Base-by-base conservation (phyloP, 2,113 vertebrate genomes). In the Tragulus kanchil region DNA sequence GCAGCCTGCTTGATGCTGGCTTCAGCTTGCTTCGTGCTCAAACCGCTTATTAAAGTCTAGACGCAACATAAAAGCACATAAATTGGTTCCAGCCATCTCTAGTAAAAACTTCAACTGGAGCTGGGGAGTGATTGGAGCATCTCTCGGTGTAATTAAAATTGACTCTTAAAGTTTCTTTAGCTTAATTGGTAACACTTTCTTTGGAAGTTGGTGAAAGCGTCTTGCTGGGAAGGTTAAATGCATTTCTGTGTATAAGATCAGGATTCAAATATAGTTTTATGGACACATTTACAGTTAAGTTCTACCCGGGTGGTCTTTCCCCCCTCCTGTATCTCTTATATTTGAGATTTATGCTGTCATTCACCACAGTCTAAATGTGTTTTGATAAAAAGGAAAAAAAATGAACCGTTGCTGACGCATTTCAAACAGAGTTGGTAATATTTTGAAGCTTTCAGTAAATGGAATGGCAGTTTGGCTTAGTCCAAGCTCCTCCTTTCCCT, bases 21-120 rank as follows among this genome's bases (percentile, higher is more conserved):
- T 98, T 96, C 95, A 95, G 98, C 98, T 96, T 98, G 98, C 99
- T 98, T 98, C 58, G 36, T 98, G 98, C 99, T 98, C 99, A 99
- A 99, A 99, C 99, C 98, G 98, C 99, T 99, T 99, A 99, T 99
- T 99, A 99, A 99, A 99, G 99, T 99, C 99, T 99, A 99, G 99
- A 99, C 99, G 98, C 99, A 99, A 99, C 99, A 99, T 99, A 99
- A 99, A 99, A 99, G 99, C 99, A 99, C 95, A 89, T 98, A 99
- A 99, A 99, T 99, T 99, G 98, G 98, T 99, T 99, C 99, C 98
- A 99, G 99, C 99, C 98, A 98, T 99, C 98, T 98, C 98, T 99
- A 98, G 98, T 99, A 98, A 99, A 99, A 99, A 98, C 98, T 99
- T 98, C 97, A 98, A 96, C 98, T 98, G 65, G 97, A 98, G 98